These are phyloP conservation scores for Perca fluviatilis DNA, from an alignment of 2,113 vertebrate species.

Conservation along the genomic window DNA sequence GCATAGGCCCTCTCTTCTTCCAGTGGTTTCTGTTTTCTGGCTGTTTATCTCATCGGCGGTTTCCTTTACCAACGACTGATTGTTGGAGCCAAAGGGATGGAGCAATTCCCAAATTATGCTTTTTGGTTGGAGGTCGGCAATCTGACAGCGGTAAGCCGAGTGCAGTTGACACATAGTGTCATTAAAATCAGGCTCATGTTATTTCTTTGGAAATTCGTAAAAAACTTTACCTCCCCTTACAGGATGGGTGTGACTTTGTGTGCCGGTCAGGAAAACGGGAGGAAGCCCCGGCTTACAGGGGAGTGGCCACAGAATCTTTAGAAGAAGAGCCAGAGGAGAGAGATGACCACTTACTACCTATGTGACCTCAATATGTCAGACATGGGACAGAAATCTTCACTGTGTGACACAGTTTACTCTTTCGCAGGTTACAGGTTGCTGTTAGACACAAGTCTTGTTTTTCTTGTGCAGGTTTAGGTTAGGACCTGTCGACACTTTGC, in stretches of 20 bases:
- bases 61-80: constrained; percentile 95
- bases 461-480: constrained; percentile 41
- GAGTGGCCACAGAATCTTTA: constrained; percentile 88
- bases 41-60: constrained; percentile 92
- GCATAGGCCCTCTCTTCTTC: constrained; percentile 24
- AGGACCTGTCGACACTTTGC: constrained; percentile 32
- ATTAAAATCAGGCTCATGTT: not conserved
- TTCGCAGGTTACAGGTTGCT: constrained; percentile 53
- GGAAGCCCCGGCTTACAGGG: constrained; percentile 88
- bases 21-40: constrained; percentile 87
- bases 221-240: not conserved
- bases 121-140: constrained; percentile 98
- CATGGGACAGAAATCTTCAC: constrained; percentile 44
- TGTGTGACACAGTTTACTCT: constrained; percentile 55
- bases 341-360: constrained; percentile 96
- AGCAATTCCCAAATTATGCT: constrained; percentile 94
- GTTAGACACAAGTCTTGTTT: constrained; percentile 58
- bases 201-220: not conserved
- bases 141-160: constrained; percentile 90
- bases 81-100: constrained; percentile 96
- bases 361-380: constrained; percentile 83
- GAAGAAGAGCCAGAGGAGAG: constrained; percentile 94
- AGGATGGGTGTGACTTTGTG: constrained; percentile 98
- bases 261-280: constrained; percentile 90
- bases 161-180: not conserved